Evolutionary conservation across 2,888 invertebrate species (phyloP), one percentile per base, ranked within the genome.

Genomic region (Shargacucullia verbasci): DNA sequence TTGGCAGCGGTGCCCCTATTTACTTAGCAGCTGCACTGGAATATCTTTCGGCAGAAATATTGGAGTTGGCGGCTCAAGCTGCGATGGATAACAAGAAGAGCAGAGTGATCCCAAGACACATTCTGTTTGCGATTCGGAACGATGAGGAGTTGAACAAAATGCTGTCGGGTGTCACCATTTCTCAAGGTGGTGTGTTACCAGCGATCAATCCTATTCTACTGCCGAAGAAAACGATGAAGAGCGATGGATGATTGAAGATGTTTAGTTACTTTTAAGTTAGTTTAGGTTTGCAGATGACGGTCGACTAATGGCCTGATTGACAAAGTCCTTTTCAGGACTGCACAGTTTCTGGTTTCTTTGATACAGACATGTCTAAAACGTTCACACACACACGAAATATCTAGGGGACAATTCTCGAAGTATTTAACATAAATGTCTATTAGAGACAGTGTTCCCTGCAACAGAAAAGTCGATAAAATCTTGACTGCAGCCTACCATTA

Each of bases 51-150:
- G 96, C 96, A 13, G 97, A 97, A 89, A 95, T 96, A 13, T 76
- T 96, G 56, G 96, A 96, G 72, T 88, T 96, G 76, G 95, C 96
- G 0, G 93, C 95, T 0, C 95, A 96, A 59, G 96, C 95, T 0
- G 96, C 96, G 0, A 83, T 89, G 35, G 95, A 96, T 53, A 96
- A 96, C 82, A 95, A 96, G 68, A 97, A 96, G 79, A 91, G 93
- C 0, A 92, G 96, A 6, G 61, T 90, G 0, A 65, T 73, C 0
- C 88, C 89, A 0, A 70, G 90, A 0, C 87, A 88, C 40, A 81
- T 91, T 0, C 59, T 89, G 0, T 75, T 88, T 11, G 91, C 91
- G 0, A 86, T 91, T 7, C 82, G 81, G 33, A 86, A 88, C 8
- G 91, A 90, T 54, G 89, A 89, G 0, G 91, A 91, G 27, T 47